phyloP scores from a whole-genome alignment of 2,113 vertebrate genomes.

The Anser cygnoides region DNA sequence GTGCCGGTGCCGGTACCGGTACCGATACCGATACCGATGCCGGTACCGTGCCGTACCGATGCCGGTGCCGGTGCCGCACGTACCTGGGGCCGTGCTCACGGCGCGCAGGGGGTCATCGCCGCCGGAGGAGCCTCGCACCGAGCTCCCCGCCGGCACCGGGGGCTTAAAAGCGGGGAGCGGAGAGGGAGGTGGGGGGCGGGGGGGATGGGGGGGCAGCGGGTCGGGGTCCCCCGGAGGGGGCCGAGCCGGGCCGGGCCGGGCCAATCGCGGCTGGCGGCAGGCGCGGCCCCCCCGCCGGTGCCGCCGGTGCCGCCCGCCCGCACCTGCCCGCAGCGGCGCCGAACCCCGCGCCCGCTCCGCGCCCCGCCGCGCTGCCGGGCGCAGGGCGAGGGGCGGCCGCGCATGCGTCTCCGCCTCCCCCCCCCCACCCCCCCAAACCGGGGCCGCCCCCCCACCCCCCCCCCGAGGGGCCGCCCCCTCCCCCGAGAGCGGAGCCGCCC shows the following conservation, averaged over 20 bases:
- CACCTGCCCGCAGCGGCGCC: constrained; percentile 11
- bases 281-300: neutral
- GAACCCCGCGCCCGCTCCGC: neutral
- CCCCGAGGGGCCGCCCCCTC: too few species aligned
- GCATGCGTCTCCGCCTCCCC: neutral
- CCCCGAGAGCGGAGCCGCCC: neutral
- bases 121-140: neutral
- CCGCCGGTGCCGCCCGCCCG: constrained; percentile 3
- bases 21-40: too few species aligned
- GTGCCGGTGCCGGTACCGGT: neutral
- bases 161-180: neutral
- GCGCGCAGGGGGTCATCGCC: neutral
- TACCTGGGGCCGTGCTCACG: neutral
- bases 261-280: neutral
- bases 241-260: constrained; percentile 2
- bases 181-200: neutral
- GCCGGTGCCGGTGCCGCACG: neutral
- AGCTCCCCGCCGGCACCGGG: constrained; percentile 16
- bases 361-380: neutral
- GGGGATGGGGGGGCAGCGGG: neutral
- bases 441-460: neutral
- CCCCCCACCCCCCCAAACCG: neutral
- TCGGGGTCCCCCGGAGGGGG: neutral
- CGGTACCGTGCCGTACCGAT: too few species aligned
- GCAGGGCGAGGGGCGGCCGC: neutral